These are phyloP conservation scores for Choristoneura rosaceana DNA, from an alignment of 2,888 invertebrate species.

Conservation along the genomic window DNA sequence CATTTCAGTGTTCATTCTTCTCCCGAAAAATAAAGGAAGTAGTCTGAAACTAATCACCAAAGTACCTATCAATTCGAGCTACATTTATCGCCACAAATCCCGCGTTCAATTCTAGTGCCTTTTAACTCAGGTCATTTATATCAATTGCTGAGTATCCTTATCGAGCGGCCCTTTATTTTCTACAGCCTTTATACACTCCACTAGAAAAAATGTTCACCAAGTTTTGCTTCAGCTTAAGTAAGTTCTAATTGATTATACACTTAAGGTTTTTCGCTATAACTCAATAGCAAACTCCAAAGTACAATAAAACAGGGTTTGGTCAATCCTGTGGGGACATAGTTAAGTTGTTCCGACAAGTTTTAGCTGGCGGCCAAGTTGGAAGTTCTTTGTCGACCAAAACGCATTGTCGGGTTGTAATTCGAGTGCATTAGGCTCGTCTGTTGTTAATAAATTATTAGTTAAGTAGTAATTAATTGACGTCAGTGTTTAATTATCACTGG, in stretches of 20 bases:
- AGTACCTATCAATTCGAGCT: not conserved
- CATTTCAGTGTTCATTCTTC: too few relatives aligned
- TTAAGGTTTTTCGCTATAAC: slow-evolving; percentile 22
- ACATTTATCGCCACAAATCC: not conserved
- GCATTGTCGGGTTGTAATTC: slow-evolving; percentile 54
- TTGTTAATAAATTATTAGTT: not conserved
- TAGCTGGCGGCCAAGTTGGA: slow-evolving; percentile 59
- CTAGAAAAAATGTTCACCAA: not conserved
- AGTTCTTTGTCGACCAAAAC: slow-evolving; percentile 52
- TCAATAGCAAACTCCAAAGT: slow-evolving; percentile 29
- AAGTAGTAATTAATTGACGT: not conserved
- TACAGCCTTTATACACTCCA: not conserved
- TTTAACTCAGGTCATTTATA: slow-evolving; percentile 17
- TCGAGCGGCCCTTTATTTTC: slow-evolving; percentile 22
- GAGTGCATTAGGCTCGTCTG: slow-evolving; percentile 54
- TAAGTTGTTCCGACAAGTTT: slow-evolving; percentile 46
- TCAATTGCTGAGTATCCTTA: slow-evolving; percentile 31
- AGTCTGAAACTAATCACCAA: not conserved
- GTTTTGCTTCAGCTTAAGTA: not conserved
- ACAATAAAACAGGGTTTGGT: slow-evolving; percentile 44
- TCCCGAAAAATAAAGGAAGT: not conserved
- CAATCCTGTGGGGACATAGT: slow-evolving; percentile 40
- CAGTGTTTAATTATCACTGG: not conserved
- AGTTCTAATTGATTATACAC: slow-evolving; percentile 2
- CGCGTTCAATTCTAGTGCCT: slow-evolving; percentile 2